Conservation (phyloP, 2,113 vertebrate genomes). For the Hemiprocne comata region DNA sequence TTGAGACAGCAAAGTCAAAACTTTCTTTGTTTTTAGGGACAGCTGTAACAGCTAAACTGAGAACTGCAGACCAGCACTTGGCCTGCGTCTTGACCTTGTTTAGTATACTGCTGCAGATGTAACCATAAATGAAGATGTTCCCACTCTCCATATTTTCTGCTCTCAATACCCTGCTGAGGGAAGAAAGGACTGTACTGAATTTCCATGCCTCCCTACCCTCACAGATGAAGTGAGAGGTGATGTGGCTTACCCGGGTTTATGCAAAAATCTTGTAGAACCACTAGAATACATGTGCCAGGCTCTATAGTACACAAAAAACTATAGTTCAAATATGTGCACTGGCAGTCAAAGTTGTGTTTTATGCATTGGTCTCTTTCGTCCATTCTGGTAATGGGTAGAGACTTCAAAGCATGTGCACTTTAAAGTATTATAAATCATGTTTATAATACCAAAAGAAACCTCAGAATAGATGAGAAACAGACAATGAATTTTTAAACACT, state of each 20-base stretch:
- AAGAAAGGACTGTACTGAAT: background rate
- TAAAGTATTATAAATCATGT: background rate
- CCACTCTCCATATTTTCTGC: background rate
- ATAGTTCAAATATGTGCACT: background rate
- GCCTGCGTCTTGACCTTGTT: background rate
- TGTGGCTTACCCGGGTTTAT: background rate
- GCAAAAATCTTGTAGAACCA: background rate
- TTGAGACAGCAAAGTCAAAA: background rate
- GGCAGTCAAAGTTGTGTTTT: background rate
- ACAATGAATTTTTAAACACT: constrained; percentile 40
- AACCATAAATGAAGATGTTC: background rate
- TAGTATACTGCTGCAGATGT: background rate
- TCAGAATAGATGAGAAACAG: background rate
- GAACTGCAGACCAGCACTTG: background rate
- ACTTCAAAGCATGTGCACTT: background rate
- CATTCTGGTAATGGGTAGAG: background rate
- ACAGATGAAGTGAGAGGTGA: background rate
- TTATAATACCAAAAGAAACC: background rate
- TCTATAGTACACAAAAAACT: background rate
- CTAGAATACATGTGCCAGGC: background rate
- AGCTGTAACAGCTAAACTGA: background rate
- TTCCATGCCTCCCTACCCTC: background rate
- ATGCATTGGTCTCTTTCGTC: background rate
- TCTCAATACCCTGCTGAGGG: background rate
- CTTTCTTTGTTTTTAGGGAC: background rate